Percentiles rank a stretch among this genome's conserved stretches.
phyloP scores from a whole-genome alignment of 2,888 invertebrate species.

The Hetaerina titia region DNA sequence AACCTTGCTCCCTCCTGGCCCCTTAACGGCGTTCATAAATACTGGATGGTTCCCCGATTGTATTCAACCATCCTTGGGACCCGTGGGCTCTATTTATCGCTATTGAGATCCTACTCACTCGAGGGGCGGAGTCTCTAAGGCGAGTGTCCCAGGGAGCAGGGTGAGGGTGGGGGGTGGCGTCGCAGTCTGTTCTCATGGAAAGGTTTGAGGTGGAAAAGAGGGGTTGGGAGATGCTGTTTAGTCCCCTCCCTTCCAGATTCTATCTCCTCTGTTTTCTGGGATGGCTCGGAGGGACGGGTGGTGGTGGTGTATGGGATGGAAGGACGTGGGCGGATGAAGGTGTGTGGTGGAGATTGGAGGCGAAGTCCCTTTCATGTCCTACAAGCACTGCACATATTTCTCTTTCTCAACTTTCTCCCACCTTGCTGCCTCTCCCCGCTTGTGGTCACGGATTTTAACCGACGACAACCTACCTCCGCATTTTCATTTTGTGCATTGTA shows the following conservation, averaged over 20 bases:
- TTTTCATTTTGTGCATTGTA: too few species aligned
- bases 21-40: constrained; percentile 30
- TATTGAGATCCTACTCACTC: background rate
- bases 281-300: background rate
- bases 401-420: too few species aligned
- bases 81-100: background rate
- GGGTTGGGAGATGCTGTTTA: background rate
- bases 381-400: too few species aligned
- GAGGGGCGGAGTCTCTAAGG: background rate
- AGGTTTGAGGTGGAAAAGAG: background rate
- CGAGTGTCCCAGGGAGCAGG: background rate
- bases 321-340: too few species aligned
- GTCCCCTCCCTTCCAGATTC: background rate
- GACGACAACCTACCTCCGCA: too few species aligned
- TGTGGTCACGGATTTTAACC: too few species aligned
- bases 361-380: too few species aligned
- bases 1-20: background rate
- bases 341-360: too few species aligned
- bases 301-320: background rate
- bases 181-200: background rate
- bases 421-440: too few species aligned
- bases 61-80: background rate
- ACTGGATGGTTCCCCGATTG: constrained; percentile 50
- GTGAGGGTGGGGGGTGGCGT: background rate
- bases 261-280: background rate